Conservation (phyloP, 2,797 vertebrate genomes). For the Hypotaenidia philippensis region DNA sequence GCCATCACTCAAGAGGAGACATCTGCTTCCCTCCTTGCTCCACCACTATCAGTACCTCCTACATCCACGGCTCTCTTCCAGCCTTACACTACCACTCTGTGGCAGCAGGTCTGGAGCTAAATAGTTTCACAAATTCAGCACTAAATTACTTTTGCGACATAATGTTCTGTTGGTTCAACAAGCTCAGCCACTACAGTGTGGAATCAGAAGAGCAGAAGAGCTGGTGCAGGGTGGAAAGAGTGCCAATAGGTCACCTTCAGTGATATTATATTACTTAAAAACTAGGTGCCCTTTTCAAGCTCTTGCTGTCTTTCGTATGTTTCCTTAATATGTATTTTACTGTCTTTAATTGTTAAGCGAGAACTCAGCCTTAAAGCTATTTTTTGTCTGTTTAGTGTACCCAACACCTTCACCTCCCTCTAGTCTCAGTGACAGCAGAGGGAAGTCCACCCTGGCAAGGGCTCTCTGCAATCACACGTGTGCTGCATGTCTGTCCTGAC, state of each 20-base stretch:
- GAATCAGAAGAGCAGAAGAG: not conserved
- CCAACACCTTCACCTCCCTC: not conserved
- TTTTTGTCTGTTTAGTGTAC: not conserved
- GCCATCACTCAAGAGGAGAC: not conserved
- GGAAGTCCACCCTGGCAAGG: not conserved
- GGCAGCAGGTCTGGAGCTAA: not conserved
- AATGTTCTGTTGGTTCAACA: not conserved
- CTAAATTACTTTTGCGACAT: not conserved
- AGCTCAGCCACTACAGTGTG: not conserved
- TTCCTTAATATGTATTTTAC: not conserved
- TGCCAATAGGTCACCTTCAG: not conserved
- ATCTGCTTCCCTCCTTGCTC: not conserved
- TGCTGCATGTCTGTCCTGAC: not conserved
- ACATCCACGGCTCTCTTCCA: not conserved
- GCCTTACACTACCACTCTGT: not conserved
- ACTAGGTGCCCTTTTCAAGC: not conserved
- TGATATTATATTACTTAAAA: not conserved
- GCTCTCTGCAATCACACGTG: accelerated
- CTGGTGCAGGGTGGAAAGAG: not conserved
- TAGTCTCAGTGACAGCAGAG: not conserved
- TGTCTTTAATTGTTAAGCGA: not conserved
- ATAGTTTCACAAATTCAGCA: not conserved
- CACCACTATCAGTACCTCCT: accelerated
- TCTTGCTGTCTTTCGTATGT: not conserved
- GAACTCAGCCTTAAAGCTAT: not conserved